A percentile compares a stretch with the other conserved stretches of the same genome.
These are phyloP conservation scores for Onychostruthus taczanowskii DNA, from an alignment of 2,113 vertebrate genomes.

Conservation along the genomic window DNA sequence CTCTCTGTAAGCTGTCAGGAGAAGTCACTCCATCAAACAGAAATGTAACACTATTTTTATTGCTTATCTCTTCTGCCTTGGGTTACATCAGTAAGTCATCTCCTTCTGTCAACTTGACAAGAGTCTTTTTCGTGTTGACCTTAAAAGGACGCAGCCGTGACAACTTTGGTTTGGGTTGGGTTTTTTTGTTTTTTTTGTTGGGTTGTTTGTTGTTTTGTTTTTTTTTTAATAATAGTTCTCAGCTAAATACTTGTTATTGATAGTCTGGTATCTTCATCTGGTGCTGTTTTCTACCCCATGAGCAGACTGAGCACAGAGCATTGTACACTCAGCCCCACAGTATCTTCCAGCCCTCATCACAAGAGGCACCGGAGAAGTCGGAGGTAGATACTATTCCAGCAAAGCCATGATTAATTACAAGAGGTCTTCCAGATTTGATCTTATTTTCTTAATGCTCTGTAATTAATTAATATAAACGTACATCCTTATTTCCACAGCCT, in stretches of 20 bases:
- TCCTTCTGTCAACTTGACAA: constrained; percentile 12
- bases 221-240: neutral
- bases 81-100: constrained; percentile 56
- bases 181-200: neutral
- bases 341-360: neutral
- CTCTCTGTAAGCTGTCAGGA: neutral
- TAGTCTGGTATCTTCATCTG: neutral
- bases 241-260: neutral
- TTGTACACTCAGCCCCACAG: neutral
- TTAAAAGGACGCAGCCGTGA: constrained; percentile 56
- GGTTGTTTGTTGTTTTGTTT: neutral
- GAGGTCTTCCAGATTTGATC: neutral
- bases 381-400: neutral
- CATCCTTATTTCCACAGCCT: neutral
- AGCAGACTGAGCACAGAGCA: neutral
- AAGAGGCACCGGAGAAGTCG: neutral
- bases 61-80: constrained; percentile 49
- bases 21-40: constrained; percentile 40
- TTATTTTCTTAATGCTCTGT: constrained; percentile 15
- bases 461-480: neutral
- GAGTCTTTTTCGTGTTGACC: constrained; percentile 39
- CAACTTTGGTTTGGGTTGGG: neutral
- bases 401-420: neutral
- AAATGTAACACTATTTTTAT: constrained; percentile 51
- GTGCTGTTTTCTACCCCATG: neutral